Evolutionary conservation across 2,888 invertebrate genomes (phyloP), one percentile per base, ranked within the genome.

Genomic region (Rhingia rostrata): DNA sequence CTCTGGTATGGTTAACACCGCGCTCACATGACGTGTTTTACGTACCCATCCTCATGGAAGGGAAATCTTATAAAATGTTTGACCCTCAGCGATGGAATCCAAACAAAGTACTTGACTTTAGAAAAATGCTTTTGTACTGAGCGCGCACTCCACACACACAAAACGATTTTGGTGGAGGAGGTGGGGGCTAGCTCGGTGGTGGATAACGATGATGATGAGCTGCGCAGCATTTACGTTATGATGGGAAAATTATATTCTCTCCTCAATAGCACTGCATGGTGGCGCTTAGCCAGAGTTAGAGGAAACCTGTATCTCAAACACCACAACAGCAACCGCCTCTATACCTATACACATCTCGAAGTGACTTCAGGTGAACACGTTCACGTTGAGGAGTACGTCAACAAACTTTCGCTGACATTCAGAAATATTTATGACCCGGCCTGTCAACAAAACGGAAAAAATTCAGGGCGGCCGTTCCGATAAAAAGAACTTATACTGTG

Each of bases 61-160:
- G 51, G 39, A 53, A 60, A 56, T 80, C 74, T 74, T 69, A 74
- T 56, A 56, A 73, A 66, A 79, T 63, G 63, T 74, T 75, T 81
- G 80, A 81, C 80, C 80, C 80, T 75, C 80, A 75, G 56, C 56
- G 75, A 75, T 81, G 80, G 63, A 75, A 81, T 69, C 69, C 80
- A 81, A 81, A 75, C 80, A 81, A 81, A 69, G 63, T 75, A 74
- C 80, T 81, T 81, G 80, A 81, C 80, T 81, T 22, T 56, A 75
- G 75, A 81, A 81, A 81, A 81, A 81, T 81, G 74, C 80, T 81
- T 81, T 81, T 81, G 80, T 81, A 75, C 75, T 75, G 7, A 75
- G 67, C 80, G 75, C 80, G n/a, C 64, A 39, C 51, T 51, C 37
- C 37, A 37, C 56, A 14, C 37, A 56, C 56, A 56, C 9, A 37